Conservation (phyloP, 1,140 invertebrate genomes). For the Sarcophaga peregrina region DNA sequence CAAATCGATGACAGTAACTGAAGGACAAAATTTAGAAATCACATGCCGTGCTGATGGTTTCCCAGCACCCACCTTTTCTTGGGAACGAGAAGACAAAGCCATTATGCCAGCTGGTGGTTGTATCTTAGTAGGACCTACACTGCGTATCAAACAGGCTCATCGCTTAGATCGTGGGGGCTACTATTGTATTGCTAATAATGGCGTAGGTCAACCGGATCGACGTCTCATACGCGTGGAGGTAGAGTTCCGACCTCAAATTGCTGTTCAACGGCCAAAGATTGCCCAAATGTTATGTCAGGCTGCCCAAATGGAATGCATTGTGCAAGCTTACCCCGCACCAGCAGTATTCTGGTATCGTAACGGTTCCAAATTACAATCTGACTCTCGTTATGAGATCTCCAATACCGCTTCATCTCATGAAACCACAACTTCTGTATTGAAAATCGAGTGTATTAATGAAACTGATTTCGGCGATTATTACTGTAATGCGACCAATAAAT, state of each 20-base stretch:
- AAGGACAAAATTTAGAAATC: conserved; percentile 75
- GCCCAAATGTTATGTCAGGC: conserved; percentile 82
- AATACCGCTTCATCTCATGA: conserved; percentile 83
- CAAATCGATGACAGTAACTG: conserved; percentile 77
- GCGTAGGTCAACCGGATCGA: conserved; percentile 78
- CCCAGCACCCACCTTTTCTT: conserved; percentile 79
- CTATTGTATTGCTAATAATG: conserved; percentile 89
- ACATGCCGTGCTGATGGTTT: conserved; percentile 82
- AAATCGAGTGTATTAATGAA: conserved; percentile 82
- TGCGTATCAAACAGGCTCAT: conserved; percentile 75
- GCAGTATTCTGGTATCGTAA: conserved; percentile 82
- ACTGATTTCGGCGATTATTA: conserved; percentile 80
- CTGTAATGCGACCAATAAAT: conserved; percentile 82
- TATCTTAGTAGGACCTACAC: conserved; percentile 76
- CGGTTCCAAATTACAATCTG: conserved; percentile 75
- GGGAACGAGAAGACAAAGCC: conserved; percentile 84
- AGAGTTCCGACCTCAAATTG: conserved; percentile 82
- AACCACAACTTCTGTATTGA: conserved; percentile 81
- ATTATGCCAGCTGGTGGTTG: conserved; percentile 83
- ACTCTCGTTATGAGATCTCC: conserved; percentile 80
- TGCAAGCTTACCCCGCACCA: conserved; percentile 85
- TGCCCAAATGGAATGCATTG: conserved; percentile 83
- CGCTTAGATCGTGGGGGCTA: conserved; percentile 87
- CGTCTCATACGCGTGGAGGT: conserved; percentile 83
- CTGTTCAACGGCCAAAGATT: conserved; percentile 75